Conservation (phyloP, 2,113 vertebrate genomes). For the Calonectris borealis region DNA sequence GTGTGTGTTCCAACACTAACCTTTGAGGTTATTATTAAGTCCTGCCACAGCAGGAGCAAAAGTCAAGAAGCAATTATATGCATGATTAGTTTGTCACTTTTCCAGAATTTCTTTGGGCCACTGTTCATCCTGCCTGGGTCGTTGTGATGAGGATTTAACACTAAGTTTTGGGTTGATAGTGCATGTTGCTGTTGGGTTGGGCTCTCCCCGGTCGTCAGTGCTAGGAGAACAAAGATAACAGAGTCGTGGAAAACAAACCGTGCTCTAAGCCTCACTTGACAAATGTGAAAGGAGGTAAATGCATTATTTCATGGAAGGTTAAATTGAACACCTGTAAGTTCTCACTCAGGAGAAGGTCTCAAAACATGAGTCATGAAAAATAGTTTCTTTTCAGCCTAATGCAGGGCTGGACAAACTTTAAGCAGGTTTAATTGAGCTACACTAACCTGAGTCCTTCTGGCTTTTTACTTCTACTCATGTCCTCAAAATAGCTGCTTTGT, state of each 20-base stretch:
- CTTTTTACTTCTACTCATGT: background rate
- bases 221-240: background rate
- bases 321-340: background rate
- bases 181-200: background rate
- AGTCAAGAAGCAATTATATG: constrained; percentile 94
- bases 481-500: background rate
- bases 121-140: background rate
- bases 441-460: background rate
- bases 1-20: constrained; percentile 38
- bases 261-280: background rate
- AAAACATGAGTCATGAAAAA: background rate
- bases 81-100: constrained; percentile 88
- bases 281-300: background rate
- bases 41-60: constrained; percentile 61
- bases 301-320: background rate
- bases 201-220: background rate
- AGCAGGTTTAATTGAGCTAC: background rate
- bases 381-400: background rate
- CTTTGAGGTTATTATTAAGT: constrained; percentile 61
- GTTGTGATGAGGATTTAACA: background rate
- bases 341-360: background rate
- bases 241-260: background rate
- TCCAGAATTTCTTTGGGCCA: constrained; percentile 75
- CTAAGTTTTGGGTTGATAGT: background rate
- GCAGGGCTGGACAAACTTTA: background rate